These are phyloP conservation scores for Ondatra zibethicus DNA, from an alignment of 2,113 vertebrate species.

Conservation along the genomic window DNA sequence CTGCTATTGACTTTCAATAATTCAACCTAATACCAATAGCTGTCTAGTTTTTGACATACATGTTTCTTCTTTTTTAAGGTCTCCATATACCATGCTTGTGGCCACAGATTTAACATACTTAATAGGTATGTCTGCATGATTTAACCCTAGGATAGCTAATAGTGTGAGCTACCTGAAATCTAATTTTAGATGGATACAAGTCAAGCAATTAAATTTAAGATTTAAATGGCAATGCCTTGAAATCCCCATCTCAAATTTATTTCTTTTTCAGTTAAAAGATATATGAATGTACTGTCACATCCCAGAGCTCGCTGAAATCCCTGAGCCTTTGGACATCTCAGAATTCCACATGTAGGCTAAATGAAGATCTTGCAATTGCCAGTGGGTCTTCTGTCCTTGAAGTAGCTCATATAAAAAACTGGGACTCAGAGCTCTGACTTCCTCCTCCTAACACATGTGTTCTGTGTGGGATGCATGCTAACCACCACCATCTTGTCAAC, in stretches of 20 bases:
- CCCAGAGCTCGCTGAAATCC: constrained; percentile 66
- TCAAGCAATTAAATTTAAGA: constrained; percentile 20
- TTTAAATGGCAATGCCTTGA: constrained; percentile 22
- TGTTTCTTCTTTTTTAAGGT: not conserved
- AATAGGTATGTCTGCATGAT: not conserved
- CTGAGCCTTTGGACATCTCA: constrained; percentile 44
- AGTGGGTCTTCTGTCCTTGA: constrained; percentile 47
- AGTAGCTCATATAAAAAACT: constrained; percentile 52
- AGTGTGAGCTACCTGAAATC: not conserved
- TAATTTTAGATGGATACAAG: constrained; percentile 15
- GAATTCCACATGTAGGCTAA: constrained; percentile 50
- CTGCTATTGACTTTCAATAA: not conserved
- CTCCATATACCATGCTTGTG: too few species aligned
- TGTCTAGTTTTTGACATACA: not conserved
- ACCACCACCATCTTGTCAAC: constrained; percentile 8
- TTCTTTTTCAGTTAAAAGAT: constrained; percentile 41
- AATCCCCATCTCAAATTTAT: not conserved
- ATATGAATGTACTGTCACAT: constrained; percentile 26
- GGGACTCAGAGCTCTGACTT: constrained; percentile 35
- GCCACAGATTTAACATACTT: not conserved
- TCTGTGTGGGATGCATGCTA: constrained; percentile 54
- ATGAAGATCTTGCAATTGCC: constrained; percentile 56
- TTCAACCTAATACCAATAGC: not conserved
- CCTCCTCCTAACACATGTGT: constrained; percentile 49
- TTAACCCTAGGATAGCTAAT: not conserved